These are phyloP conservation scores for Candoia aspera DNA, from an alignment of 2,113 vertebrate species.

Conservation along the genomic window DNA sequence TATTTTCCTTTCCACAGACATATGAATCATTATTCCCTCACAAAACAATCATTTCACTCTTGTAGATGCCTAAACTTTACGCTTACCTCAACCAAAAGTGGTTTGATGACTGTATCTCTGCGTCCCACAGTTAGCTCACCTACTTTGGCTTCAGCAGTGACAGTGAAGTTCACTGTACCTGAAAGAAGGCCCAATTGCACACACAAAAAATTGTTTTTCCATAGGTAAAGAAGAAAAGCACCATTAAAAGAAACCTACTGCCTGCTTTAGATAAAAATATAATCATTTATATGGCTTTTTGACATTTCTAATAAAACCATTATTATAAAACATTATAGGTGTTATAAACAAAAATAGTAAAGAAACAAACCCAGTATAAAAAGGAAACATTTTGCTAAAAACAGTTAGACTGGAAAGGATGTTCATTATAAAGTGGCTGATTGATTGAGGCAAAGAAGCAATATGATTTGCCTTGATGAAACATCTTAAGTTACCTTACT, in stretches of 20 bases:
- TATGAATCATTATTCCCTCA: not conserved
- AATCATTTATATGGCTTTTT: not conserved
- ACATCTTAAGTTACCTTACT: no score
- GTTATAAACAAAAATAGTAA: not conserved
- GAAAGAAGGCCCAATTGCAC: slow-evolving; percentile 40
- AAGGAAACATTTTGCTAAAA: not conserved
- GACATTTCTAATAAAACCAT: not conserved
- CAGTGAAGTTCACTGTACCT: slow-evolving; percentile 66
- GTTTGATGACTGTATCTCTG: slow-evolving; percentile 63
- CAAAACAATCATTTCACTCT: not conserved
- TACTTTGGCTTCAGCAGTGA: slow-evolving; percentile 64
- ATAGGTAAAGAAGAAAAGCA: not conserved
- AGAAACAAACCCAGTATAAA: no score
- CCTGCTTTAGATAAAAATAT: not conserved
- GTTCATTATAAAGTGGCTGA: no score
- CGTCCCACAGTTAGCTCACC: slow-evolving; percentile 34
- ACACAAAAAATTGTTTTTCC: slow-evolving; percentile 7
- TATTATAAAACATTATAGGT: not conserved
- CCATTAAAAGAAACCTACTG: no score
- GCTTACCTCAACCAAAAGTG: slow-evolving; percentile 66
- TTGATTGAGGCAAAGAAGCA: no score
- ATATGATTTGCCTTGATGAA: no score
- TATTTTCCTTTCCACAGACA: not conserved
- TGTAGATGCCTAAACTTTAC: not conserved
- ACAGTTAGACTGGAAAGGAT: not conserved